These are phyloP conservation scores for Chelonus insularis DNA, from an alignment of 1,140 invertebrate species.

Conservation along the genomic window DNA sequence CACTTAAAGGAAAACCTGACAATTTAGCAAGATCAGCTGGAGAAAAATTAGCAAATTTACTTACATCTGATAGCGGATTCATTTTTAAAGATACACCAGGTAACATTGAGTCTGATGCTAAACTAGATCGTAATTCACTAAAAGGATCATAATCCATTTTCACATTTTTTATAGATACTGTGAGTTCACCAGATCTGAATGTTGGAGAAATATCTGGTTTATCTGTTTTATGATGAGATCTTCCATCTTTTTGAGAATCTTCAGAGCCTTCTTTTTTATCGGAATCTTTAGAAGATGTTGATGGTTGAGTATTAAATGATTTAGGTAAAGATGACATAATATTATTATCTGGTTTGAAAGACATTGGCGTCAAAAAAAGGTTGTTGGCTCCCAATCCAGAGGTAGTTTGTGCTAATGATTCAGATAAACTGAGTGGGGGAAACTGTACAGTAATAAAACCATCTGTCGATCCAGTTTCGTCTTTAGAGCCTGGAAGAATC, in stretches of 20 bases:
- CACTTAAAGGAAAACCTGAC: constrained; percentile 50
- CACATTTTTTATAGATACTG: constrained; percentile 53
- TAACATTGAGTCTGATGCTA: constrained; percentile 46
- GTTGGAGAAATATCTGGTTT: constrained; percentile 47
- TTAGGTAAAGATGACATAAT: constrained; percentile 46
- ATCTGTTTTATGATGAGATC: constrained; percentile 17
- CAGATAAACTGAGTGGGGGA: constrained; percentile 45
- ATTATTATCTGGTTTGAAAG: constrained; percentile 51
- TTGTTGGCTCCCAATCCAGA: constrained; percentile 42
- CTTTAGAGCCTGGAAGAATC: constrained; percentile 54
- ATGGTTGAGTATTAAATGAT: constrained; percentile 46
- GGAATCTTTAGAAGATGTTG: constrained; percentile 42
- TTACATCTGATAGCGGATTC: constrained; percentile 45
- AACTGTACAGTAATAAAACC: constrained; percentile 51
- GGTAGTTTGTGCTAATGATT: constrained; percentile 44
- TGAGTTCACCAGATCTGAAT: constrained; percentile 54
- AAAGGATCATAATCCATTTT: constrained; percentile 52
- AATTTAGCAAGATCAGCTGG: constrained; percentile 52
- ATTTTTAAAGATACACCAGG: constrained; percentile 52
- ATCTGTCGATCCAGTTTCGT: constrained; percentile 36
- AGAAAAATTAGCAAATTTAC: constrained; percentile 47
- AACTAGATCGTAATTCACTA: constrained; percentile 25
- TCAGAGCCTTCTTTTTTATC: constrained; percentile 40
- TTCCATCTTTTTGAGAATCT: constrained; percentile 42
- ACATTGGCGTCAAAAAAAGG: constrained; percentile 53